Evolutionary conservation across 2,888 invertebrate species (phyloP), one percentile per base, ranked within the genome.

Genomic region (Zaprionus bogoriensis): DNA sequence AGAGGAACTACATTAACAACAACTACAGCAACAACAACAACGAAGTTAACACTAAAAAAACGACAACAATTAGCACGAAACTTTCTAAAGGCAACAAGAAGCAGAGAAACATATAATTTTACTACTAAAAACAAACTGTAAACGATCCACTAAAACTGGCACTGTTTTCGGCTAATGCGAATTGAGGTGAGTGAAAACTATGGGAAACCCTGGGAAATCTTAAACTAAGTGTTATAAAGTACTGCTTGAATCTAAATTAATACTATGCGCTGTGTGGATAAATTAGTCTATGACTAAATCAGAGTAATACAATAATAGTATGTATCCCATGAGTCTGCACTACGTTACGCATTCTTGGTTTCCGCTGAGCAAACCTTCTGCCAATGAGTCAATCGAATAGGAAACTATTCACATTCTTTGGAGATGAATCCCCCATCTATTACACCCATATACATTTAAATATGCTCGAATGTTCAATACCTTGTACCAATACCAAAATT

Each of bases 41-140:
- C 74, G 71, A 77, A 77, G 30, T 45, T 47, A 65, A 67, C 61
- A 27, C 55, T 67, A 19, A 10, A 68, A 70, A 74, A 68, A 69
- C 79, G 69, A 77, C 62, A 54, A 77, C 67, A 61, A 61, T 64
- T 64, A 75, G 65, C 72, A 83, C 72, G 66, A 67, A 72, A 60
- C 71, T 71, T 71, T 78, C 66, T 63, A 65, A 57, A 62, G 6
- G 6, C 51, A 68, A 45, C 28, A 17, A 64, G 6, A 17, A 14
- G 14, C 2, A 6, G 14, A 36, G 9, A 17, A 17, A 65, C 46
- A 67, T 61, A 51, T 36, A 23, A 32, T 63, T 60, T 55, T 57
- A n/a, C 23, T 47, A 54, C 51, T 51, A 52, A 54, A 59, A 50
- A 51, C 17, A 65, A 66, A 61, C 61, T 68, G 59, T 54, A 66